Base-by-base conservation (phyloP, 2,888 invertebrate genomes). In the Oeneis ivallda region DNA sequence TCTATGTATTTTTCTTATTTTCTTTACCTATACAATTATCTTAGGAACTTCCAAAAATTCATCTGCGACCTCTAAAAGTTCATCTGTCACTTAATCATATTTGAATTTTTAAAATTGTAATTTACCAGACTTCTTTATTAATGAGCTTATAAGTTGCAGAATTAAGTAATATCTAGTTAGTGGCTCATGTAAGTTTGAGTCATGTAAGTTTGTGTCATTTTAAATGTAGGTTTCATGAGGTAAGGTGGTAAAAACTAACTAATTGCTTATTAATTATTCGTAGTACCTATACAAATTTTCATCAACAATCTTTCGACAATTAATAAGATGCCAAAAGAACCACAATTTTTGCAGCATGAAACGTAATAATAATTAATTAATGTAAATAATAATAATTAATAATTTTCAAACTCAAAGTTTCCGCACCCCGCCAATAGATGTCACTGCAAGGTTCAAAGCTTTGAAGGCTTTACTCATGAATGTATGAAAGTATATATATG, bases 401-500 rank as follows among this genome's bases (percentile, higher is more conserved):
- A 17, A 47, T 47, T 47, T 2, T 47, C 17, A 9, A 15, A 45
- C 32, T 52, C 15, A 15, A 34, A n/a, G 70, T 65, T 73, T 57
- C 65, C 32, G 53, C 49, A 63, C 26, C 19, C 37, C 63, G 67
- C 69, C 78, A 72, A 76, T 78, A 80, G 82, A 80, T 79, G 82
- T 66, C 80, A 69, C 64, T 41, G 58, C 45, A 11, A 53, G 53
- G n/a, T 34, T 37, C 10, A 15, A 34, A 53, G 2, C 53, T 2
- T 45, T 45, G 11, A 5, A 43, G 7, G n/a, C 13, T 43, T 1
- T 17, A 15, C 26, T n/a, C n/a, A n/a, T n/a, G n/a, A n/a, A n/a
- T n/a, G n/a, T n/a, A 26, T 26, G 5, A 5, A 1, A 5, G 5
- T 26, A 26, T 4, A 5, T 26, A 13, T 11, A 5, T 41, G 13